Evolutionary conservation across 1,140 invertebrate genomes (phyloP).

Genomic region (Pseudomyrmex concolor): DNA sequence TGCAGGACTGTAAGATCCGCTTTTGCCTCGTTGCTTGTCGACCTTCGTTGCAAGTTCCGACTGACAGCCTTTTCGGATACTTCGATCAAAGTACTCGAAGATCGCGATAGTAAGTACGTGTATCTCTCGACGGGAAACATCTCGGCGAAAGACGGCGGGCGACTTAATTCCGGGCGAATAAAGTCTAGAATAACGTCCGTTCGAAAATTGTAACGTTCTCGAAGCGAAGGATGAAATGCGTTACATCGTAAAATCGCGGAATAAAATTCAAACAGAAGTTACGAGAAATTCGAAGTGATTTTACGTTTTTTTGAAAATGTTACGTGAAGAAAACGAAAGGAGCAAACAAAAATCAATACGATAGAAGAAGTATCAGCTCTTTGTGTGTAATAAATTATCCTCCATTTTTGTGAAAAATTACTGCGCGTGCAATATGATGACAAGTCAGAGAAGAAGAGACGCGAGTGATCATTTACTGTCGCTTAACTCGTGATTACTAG

Average conservation of each 20-base stretch:
- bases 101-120: neutral
- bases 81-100: conserved; percentile 9
- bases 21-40: conserved; percentile 43
- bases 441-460: conserved; percentile 2
- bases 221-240: neutral
- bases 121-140: conserved; percentile 1
- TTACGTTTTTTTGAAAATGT: too few species aligned
- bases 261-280: neutral
- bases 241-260: neutral
- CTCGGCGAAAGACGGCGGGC: neutral
- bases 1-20: conserved; percentile 39
- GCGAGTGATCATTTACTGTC: conserved; percentile 24
- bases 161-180: neutral
- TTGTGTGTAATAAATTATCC: neutral
- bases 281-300: neutral
- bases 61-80: conserved; percentile 13
- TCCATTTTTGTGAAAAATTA: conserved; percentile 9
- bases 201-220: neutral
- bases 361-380: neutral
- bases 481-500: neutral
- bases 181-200: too few species aligned
- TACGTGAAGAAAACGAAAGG: too few species aligned
- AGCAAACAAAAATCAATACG: neutral
- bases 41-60: conserved; percentile 29
- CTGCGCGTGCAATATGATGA: neutral